Base-by-base conservation (phyloP, 2,888 invertebrate genomes). In the Piscicola geometra region DNA sequence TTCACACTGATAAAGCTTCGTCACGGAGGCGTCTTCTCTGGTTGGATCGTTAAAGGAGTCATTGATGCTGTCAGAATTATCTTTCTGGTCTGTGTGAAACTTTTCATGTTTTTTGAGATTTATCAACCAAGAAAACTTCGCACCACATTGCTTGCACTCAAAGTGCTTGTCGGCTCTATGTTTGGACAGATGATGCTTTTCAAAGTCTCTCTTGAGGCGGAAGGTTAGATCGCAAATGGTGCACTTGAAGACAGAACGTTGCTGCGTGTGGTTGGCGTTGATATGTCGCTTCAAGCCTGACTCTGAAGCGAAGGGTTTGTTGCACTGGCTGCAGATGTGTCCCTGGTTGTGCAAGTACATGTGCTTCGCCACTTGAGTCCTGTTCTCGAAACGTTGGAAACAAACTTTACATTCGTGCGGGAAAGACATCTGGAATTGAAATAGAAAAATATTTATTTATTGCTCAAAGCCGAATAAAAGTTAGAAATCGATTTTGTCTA, bases 261-360 rank as follows among this genome's bases (percentile, higher is more conserved):
- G 41, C 1, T 41, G 30, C 33, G 70, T 75, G 33, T 76, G 77
- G 52, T 77, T 78, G 30, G 75, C 69, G 68, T 75, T 75, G 15
- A 47, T 69, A 69, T 78, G 78, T 32, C 76, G 64, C 50, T 64
- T 76, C 32, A 78, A 75, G 1, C 67, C 67, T 21, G 77, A 66
- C 64, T 78, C 79, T 18, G 74, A 76, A 12, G 78, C 47, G 47
- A 78, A 76, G 9, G 70, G 73, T 66, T 78, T 78, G 36, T 64
- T 72, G 71, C 79, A 79, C 18, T 66, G 25, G 18, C 69, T 50
- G 70, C 79, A 79, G 33, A 70, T 73, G 32, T 72, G 69, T 36
- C 79, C 79, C 70, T 79, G 77, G 28, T 77, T 77, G 75, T 79
- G 78, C 30, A 75, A 75, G 71, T 75, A 78, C 72, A 69, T 73